Evolutionary conservation across 2,888 invertebrate genomes (phyloP).

Genomic region (Tipula confusa): DNA sequence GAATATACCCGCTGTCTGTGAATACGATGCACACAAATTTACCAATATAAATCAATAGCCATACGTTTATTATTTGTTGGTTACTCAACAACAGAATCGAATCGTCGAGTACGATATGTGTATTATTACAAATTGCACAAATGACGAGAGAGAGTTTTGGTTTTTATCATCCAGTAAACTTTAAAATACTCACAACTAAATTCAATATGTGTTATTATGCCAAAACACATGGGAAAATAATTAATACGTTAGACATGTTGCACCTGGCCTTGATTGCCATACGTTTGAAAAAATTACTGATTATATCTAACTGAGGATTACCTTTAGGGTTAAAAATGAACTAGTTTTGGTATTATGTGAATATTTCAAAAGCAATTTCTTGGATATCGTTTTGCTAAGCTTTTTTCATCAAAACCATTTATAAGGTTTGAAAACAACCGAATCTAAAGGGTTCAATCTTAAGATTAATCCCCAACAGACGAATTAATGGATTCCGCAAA

Average conservation of each 20-base stretch:
- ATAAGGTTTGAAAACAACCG: too few relatives aligned
- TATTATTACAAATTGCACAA: not conserved
- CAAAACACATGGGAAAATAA: not conserved
- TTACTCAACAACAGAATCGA: not conserved
- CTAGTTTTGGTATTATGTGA: too few relatives aligned
- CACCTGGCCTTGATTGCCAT: not conserved
- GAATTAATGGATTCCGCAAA: too few relatives aligned
- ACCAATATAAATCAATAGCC: not conserved
- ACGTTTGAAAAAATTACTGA: too few relatives aligned
- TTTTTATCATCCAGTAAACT: not conserved
- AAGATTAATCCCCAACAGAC: too few relatives aligned
- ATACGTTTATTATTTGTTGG: not conserved
- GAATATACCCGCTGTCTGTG: too few relatives aligned
- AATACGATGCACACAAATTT: not conserved
- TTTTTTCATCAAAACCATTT: too few relatives aligned
- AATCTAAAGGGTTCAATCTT: too few relatives aligned
- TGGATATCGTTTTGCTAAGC: too few relatives aligned
- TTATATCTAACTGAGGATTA: too few relatives aligned
- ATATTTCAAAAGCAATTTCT: too few relatives aligned
- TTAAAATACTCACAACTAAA: not conserved
- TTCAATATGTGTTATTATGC: not conserved
- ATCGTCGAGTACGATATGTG: not conserved
- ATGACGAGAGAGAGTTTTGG: not conserved
- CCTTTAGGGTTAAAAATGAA: too few relatives aligned
- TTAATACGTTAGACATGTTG: not conserved